Evolutionary conservation across 2,113 vertebrate species (phyloP).

Genomic region (Mus spicilegus): DNA sequence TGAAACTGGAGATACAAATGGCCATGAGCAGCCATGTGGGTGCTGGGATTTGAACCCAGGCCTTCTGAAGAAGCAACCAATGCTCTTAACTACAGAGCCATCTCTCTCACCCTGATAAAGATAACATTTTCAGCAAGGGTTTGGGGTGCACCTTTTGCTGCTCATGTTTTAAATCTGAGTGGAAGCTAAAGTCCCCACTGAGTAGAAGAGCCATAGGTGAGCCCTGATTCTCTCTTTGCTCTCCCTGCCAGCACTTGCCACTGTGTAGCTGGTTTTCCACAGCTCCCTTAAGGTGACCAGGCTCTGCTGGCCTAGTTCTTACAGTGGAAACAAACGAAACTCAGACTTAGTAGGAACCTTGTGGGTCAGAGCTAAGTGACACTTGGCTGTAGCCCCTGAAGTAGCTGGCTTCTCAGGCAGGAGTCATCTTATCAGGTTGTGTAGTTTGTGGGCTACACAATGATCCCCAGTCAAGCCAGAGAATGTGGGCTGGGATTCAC

Average conservation of each 20-base stretch:
- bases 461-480: neutral
- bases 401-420: conserved; percentile 21
- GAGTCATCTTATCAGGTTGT: neutral
- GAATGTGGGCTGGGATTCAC: neutral
- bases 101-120: neutral
- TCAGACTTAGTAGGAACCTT: neutral
- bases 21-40: too few relatives aligned
- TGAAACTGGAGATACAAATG: too few relatives aligned
- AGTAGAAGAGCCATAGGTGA: conserved; percentile 9
- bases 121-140: conserved; percentile 37
- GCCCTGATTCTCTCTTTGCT: conserved; percentile 25
- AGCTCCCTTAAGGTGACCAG: conserved; percentile 21
- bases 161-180: conserved; percentile 18
- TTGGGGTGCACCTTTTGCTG: neutral
- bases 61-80: neutral
- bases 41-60: neutral
- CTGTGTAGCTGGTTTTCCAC: neutral
- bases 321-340: conserved; percentile 28
- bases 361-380: neutral
- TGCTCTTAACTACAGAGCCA: neutral
- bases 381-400: neutral
- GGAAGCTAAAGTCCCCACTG: conserved; percentile 5
- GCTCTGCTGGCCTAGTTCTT: neutral
- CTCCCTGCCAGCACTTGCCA: neutral
- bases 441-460: neutral